Base-by-base conservation (phyloP, 2,113 vertebrate genomes). In the Tamias sibiricus region DNA sequence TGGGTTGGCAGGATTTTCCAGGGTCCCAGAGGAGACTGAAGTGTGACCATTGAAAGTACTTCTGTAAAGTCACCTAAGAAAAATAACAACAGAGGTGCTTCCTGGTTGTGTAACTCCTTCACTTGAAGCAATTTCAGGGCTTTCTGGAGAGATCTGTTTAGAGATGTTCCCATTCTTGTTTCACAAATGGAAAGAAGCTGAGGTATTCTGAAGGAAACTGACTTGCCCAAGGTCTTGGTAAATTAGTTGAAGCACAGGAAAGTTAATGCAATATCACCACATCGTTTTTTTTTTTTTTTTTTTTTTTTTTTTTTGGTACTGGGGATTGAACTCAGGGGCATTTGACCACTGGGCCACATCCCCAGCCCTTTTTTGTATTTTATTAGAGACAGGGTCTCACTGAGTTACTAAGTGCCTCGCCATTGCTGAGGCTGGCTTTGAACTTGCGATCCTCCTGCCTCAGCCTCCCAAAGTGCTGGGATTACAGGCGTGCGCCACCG, bases 201-300 rank as follows among this genome's bases (percentile, higher is more conserved):
- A 96, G 28, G 49, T 89, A 47, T 86, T 96, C 85, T 75, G 68
- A 86, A 97, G 72, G 92, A 95, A 97, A 96, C 6, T 17, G 28
- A 84, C 87, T 98, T 97, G 59, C 90, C 42, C 77, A 88, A 96
- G 86, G 84, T 97, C 90, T 97, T 96, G 95, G 86, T 90, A 95
- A 98, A 95, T 96, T 90, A 94, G 40, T 1, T 52, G 81, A 90
- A 94, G 93, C 71, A 52, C 32, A 95, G 87, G 72, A 90, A 96
- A 95, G 57, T 49, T 81, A 83, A 62, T 76, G 93, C 93, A 95
- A 95, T 81, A 77, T 54, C 87, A 71, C 42, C 42, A 68, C 42
- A 69, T 35, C 66, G 42, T 62, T 79, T n/a, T n/a, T n/a, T n/a
- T n/a, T n/a, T n/a, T n/a, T n/a, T n/a, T n/a, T n/a, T n/a, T n/a